Evolutionary conservation across 2,797 vertebrate species (phyloP).

Genomic region (Sebastes nivosus): DNA sequence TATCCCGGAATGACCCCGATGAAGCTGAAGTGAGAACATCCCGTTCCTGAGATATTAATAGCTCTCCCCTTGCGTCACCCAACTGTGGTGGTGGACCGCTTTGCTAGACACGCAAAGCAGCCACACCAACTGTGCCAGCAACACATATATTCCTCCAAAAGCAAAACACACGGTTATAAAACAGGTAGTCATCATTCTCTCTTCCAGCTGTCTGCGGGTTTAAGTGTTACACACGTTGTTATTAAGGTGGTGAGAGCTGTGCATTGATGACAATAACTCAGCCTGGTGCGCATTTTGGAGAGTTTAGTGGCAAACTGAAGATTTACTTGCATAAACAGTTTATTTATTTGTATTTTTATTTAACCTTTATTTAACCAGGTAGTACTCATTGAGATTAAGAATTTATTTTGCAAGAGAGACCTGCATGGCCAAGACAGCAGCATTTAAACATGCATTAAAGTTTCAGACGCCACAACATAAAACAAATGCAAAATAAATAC

Average conservation of each 20-base stretch:
- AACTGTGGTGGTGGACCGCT: constrained; percentile 77
- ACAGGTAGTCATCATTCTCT: constrained; percentile 68
- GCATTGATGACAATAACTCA: constrained; percentile 16
- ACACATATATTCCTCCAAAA: constrained; percentile 61
- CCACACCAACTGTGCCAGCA: constrained; percentile 70
- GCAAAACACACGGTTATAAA: constrained; percentile 74
- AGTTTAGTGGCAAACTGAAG: constrained; percentile 10
- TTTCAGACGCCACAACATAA: too few species aligned
- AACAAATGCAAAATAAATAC: too few species aligned
- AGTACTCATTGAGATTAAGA: too few species aligned
- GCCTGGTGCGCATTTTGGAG: not conserved
- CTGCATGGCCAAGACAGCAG: too few species aligned
- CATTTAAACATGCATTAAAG: too few species aligned
- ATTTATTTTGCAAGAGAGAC: too few species aligned
- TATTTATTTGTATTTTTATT: too few species aligned
- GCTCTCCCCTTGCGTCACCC: constrained; percentile 84
- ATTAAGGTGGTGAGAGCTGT: constrained; percentile 39
- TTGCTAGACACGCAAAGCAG: constrained; percentile 82
- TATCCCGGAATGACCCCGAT: constrained; percentile 84
- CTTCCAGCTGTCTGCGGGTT: constrained; percentile 53
- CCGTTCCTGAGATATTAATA: constrained; percentile 87
- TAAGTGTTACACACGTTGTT: constrained; percentile 49
- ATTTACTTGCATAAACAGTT: constrained; percentile 5
- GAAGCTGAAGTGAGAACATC: constrained; percentile 81
- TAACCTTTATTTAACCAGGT: too few species aligned